Evolutionary conservation across 2,113 vertebrate species (phyloP), one percentile per base, ranked within the genome.

Genomic region (Podilymbus podiceps): DNA sequence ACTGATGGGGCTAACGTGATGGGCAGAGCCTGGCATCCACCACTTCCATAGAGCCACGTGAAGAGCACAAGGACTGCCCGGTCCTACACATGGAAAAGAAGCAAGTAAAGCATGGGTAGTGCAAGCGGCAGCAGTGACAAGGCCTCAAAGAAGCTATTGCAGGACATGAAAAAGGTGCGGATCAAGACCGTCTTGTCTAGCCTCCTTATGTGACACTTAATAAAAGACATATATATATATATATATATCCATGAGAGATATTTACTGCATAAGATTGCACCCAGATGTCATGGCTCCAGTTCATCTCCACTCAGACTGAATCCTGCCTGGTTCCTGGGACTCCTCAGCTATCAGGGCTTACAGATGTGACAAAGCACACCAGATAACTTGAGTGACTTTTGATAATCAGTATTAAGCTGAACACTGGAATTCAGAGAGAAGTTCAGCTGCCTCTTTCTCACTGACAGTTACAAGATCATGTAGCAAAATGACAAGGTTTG

Each of bases 181-280:
- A 75, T 79, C 49, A 47, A 47, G 52, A 56, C 86, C 72, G 60
- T 27, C 60, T 87, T 1, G 18, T 94, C 83, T 93, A 86, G 56
- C 42, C 66, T 71, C 50, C 73, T 90, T 90, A 81, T 50, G 66
- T 66, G 69, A 59, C 58, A 79, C 46, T 77, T 90, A 90, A 95
- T 86, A 62, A 66, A 90, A 92, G 27, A 33, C 72, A 47, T 40
- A 59, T 52, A 78, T 42, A 81, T 81, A 92, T 24, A 33, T 68
- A 47, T 40, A 59, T 52, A 78, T 42, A 81, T 81, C 47, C 17
- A 31, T 38, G 68, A 85, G 38, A 91, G 35, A 46, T 10, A 25
- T 18, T 71, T 20, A 47, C 33, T 64, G 50, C 60, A 49, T 62
- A 50, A 60, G 83, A 87, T 44, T 85, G 31, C 28, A 76, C 64